These are phyloP conservation scores for Buceros bicornis DNA, from an alignment of 2,797 vertebrate genomes.

Conservation along the genomic window DNA sequence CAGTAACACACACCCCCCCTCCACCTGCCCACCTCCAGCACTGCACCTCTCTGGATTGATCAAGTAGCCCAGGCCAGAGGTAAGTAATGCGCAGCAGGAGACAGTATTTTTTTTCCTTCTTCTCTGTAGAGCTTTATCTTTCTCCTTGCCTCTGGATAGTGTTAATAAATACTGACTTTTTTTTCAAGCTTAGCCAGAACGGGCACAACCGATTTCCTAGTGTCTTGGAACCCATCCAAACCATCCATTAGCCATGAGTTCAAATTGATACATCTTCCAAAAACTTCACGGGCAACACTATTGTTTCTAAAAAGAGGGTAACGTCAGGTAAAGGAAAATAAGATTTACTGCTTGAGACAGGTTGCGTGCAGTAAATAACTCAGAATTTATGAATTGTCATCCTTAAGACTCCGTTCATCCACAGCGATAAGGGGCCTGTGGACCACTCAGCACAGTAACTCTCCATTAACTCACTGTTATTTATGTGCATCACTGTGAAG, in stretches of 20 bases:
- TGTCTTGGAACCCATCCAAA: slow-evolving; percentile 42
- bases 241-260: slow-evolving; percentile 31
- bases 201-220: neutral
- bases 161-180: neutral
- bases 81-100: neutral
- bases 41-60: neutral
- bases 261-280: slow-evolving; percentile 23
- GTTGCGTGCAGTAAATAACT: slow-evolving; percentile 10
- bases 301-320: slow-evolving; percentile 37
- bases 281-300: neutral
- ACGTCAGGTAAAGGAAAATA: slow-evolving; percentile 37
- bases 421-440: neutral
- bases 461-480: neutral
- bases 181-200: neutral
- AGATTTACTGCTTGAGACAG: slow-evolving; percentile 30
- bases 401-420: neutral
- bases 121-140: neutral
- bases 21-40: neutral
- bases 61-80: fast-evolving
- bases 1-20: neutral
- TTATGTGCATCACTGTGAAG: neutral
- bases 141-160: neutral
- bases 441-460: neutral
- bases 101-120: neutral
- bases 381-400: slow-evolving; percentile 10